Evolutionary conservation across 1,140 invertebrate genomes (phyloP).

Genomic region (Caerostris darwini): DNA sequence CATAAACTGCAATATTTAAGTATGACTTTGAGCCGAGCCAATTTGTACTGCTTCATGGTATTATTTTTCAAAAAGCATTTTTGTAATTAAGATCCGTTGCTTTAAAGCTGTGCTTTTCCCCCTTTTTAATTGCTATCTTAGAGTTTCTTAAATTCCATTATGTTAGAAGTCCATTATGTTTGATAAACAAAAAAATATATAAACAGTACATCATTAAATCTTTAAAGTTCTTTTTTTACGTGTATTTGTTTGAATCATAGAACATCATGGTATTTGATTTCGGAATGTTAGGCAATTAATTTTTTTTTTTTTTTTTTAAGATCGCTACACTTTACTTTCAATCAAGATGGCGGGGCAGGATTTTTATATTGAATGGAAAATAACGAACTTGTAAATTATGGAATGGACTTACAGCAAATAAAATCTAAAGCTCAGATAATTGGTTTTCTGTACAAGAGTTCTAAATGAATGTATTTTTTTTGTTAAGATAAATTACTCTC

Average conservation of each 20-base stretch:
- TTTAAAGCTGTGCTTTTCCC: background rate
- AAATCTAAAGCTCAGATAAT: background rate
- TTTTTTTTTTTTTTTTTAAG: background rate
- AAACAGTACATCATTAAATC: background rate
- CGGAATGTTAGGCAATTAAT: background rate
- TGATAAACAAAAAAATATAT: background rate
- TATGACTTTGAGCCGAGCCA: background rate
- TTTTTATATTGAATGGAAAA: background rate
- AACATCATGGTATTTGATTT: background rate
- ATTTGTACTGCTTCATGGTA: background rate
- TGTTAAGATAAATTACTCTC: too few relatives aligned
- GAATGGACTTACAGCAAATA: background rate
- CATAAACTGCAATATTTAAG: conserved; percentile 34
- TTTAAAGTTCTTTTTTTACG: background rate
- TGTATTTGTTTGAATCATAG: background rate
- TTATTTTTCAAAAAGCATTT: background rate
- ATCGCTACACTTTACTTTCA: background rate
- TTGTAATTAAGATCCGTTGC: background rate
- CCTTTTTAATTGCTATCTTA: background rate
- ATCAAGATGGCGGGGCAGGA: background rate
- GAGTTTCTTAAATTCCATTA: background rate
- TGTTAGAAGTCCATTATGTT: background rate
- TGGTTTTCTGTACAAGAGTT: background rate
- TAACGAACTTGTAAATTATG: background rate
- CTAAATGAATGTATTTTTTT: too few relatives aligned